Evolutionary conservation across 1,140 invertebrate genomes (phyloP).

Genomic region (Spodoptera litura): DNA sequence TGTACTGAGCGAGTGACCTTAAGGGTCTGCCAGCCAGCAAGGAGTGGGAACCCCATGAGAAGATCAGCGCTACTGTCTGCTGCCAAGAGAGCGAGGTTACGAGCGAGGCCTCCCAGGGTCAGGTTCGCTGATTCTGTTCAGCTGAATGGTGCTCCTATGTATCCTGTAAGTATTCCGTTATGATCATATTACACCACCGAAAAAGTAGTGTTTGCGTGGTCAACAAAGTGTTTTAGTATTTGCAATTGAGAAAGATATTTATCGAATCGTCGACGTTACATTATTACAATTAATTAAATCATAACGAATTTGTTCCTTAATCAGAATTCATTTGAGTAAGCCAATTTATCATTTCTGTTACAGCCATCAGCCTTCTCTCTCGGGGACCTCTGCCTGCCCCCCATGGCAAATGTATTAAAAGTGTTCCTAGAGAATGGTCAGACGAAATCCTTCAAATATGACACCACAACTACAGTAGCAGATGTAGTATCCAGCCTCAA

Average conservation of each 20-base stretch:
- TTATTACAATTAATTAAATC: no score
- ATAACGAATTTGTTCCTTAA: no score
- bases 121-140: slow-evolving; percentile 95
- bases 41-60: slow-evolving; percentile 85
- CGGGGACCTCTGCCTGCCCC: slow-evolving; percentile 93
- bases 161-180: slow-evolving; percentile 87
- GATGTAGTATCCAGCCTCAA: slow-evolving; percentile 95
- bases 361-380: slow-evolving; percentile 92
- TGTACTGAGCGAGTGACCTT: slow-evolving; percentile 92
- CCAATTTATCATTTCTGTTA: slow-evolving; percentile 45
- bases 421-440: slow-evolving; percentile 98
- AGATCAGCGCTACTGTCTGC: slow-evolving; percentile 95
- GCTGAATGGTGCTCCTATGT: slow-evolving; percentile 93
- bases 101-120: slow-evolving; percentile 93
- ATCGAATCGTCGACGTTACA: no score
- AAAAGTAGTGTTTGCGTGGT: not conserved
- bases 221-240: no score
- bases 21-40: slow-evolving; percentile 93
- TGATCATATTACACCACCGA: not conserved
- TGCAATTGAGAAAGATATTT: no score
- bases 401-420: slow-evolving; percentile 97
- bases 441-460: slow-evolving; percentile 98
- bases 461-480: slow-evolving; percentile 94
- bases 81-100: slow-evolving; percentile 93
- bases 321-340: no score